Evolutionary conservation across 1,140 invertebrate genomes (phyloP).

Genomic region (Tigriopus japonicus): DNA sequence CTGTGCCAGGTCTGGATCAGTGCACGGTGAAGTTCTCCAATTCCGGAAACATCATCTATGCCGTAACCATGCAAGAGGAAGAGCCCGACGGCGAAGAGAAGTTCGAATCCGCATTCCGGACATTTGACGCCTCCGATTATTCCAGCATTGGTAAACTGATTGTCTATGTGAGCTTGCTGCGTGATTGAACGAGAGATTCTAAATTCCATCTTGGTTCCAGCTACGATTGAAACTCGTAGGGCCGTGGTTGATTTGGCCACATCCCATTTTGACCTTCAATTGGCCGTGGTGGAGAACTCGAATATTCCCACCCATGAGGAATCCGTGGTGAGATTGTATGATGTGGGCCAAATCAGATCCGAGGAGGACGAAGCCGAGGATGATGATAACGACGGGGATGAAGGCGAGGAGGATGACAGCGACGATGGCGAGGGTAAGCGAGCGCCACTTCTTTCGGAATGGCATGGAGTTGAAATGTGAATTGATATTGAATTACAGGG

Average conservation of each 20-base stretch:
- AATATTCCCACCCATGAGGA: constrained; percentile 39
- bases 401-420: constrained; percentile 27
- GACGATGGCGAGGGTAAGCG: no score
- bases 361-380: constrained; percentile 50
- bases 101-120: constrained; percentile 76
- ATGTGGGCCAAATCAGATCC: constrained; percentile 41
- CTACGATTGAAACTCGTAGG: constrained; percentile 19
- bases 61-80: constrained; percentile 35
- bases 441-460: no score
- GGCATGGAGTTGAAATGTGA: constrained; percentile 15
- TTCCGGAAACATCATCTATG: constrained; percentile 41
- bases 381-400: constrained; percentile 33
- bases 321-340: constrained; percentile 59
- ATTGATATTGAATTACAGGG: constrained; percentile 12
- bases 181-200: no score
- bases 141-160: constrained; percentile 51
- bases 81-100: constrained; percentile 39
- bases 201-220: constrained; percentile 29
- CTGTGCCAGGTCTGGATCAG: constrained; percentile 76
- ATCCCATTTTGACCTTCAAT: constrained; percentile 52
- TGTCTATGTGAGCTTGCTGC: constrained; percentile 28
- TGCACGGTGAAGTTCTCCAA: constrained; percentile 45
- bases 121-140: constrained; percentile 81
- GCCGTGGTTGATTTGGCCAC: constrained; percentile 38
- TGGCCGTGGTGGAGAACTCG: constrained; percentile 50